Evolutionary conservation across 64 coral and sea anemone species (phyloP), one percentile per base, ranked within the genome.

Genomic region (Montipora cactus): DNA sequence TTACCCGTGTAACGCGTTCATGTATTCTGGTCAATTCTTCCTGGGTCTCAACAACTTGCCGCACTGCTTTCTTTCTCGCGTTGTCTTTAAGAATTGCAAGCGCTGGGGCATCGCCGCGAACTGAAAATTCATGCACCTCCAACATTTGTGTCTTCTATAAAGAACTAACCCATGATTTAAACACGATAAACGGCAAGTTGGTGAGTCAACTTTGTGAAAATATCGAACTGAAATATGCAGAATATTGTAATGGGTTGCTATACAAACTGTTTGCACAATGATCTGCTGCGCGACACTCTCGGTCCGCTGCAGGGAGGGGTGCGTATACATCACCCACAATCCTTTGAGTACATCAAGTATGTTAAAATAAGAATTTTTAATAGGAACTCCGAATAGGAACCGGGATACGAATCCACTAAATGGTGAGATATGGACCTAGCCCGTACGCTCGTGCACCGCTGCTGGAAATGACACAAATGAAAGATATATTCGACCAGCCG

Each of bases 161-260:
- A 22, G 80, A 78, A 95, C 93, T 95, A 88, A 69, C 79, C 89
- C 93, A 75, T 95, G 81, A 55, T 70, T 90, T 77, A 46, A 77
- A 18, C 59, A 19, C 49, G 76, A 58, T 44, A 90, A 81, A 85
- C 69, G 58, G 44, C 47, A 20, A 14, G 71, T 85, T 57, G 25
- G 20, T 23, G 2, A 82, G 47, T 28, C 21, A 53, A 5, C 93
- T 37, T 44, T 19, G 59, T 47, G 44, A 70, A 84, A 84, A 71
- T 47, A 85, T n/a, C 47, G 82, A 70, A 7, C 46, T 45, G 16
- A 62, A 82, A 82, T 85, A 72, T 85, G 61, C 44, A 83, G 81
- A 83, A 67, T 14, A 83, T 74, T 16, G 21, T 28, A 46, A 23
- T 84, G 28, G 59, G 82, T 85, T 85, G 82, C 82, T 71, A 85